Evolutionary conservation across 2,797 vertebrate species (phyloP), one percentile per base, ranked within the genome.

Genomic region (Rhinoraja longicauda): DNA sequence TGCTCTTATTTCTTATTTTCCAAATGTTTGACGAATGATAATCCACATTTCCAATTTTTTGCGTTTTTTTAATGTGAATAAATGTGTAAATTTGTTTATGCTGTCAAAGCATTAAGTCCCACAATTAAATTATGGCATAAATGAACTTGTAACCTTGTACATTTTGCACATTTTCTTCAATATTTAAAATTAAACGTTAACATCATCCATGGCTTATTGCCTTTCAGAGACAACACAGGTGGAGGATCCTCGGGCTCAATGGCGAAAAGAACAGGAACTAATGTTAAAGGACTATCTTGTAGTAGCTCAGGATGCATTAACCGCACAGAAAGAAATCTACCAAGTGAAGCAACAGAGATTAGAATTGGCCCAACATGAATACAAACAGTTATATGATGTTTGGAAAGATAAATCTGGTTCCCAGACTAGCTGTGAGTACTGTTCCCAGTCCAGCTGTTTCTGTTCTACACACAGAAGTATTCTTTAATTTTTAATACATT

Each of bases 331-430:
- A 95, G 98, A 99, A 96, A 98, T 98, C 96, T 99, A 98, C 94
- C 98, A 98, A 95, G 98, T 99, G 95, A 99, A 99, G 95, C 98
- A 98, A 96, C 98, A 99, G 96, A 95, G 99, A 24, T 97, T 99
- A 92, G 97, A 96, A 82, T 96, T 99, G 64, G 99, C 98, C 0
- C 98, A 99, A 96, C 98, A 98, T 93, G 98, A 99, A 94, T 99
- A 98, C 94, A 97, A 95, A 94, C 97, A 98, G 95, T 97, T 99
- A 90, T 97, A 98, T 0, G 97, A 99, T 59, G 96, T 97, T 9
- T 99, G 98, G 98, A 97, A 98, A 95, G 98, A 98, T 96, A 98
- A 98, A 95, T 96, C 98, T 26, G 97, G 97, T 93, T 99, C 99
- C 6, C 98, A 99, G 96, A 98, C 97, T 93, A 99, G 98, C 96